A percentile compares a stretch with the other conserved stretches of the same genome.
Conservation (phyloP, 1,140 invertebrate species). For the Parasteatoda tepidariorum region DNA sequence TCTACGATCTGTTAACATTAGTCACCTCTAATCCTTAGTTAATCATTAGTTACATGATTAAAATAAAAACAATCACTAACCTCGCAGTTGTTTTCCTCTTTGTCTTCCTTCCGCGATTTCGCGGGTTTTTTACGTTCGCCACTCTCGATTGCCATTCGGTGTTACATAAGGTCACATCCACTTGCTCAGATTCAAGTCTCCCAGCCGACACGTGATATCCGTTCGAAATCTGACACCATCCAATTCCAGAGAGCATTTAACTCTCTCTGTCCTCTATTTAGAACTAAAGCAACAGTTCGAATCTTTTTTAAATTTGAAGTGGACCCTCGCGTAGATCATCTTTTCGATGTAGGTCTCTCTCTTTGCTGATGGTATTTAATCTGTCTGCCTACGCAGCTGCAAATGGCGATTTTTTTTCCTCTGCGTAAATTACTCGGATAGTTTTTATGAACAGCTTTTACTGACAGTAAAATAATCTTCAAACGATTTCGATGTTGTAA, state of each 20-base stretch:
- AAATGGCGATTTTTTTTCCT: background rate
- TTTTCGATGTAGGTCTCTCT: background rate
- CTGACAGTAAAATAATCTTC: too few species aligned
- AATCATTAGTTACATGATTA: too few species aligned
- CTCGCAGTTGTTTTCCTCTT: background rate
- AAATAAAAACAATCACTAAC: too few species aligned
- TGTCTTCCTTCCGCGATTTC: slow-evolving; percentile 11
- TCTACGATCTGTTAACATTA: too few species aligned
- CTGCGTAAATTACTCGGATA: too few species aligned
- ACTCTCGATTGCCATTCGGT: slow-evolving; percentile 6
- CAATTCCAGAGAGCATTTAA: background rate
- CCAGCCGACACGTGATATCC: slow-evolving; percentile 25
- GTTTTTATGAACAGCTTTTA: too few species aligned
- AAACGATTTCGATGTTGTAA: too few species aligned
- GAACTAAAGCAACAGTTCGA: background rate
- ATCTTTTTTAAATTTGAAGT: background rate
- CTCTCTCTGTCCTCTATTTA: background rate
- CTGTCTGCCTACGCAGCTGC: background rate
- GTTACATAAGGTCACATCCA: background rate
- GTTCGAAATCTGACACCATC: slow-evolving; percentile 37
- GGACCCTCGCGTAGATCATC: background rate
- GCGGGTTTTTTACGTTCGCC: background rate
- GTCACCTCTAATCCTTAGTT: too few species aligned
- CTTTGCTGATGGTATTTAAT: background rate
- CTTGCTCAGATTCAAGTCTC: background rate